phyloP scores from a whole-genome alignment of 2,888 invertebrate genomes.

The Bruchidius siliquastri region DNA sequence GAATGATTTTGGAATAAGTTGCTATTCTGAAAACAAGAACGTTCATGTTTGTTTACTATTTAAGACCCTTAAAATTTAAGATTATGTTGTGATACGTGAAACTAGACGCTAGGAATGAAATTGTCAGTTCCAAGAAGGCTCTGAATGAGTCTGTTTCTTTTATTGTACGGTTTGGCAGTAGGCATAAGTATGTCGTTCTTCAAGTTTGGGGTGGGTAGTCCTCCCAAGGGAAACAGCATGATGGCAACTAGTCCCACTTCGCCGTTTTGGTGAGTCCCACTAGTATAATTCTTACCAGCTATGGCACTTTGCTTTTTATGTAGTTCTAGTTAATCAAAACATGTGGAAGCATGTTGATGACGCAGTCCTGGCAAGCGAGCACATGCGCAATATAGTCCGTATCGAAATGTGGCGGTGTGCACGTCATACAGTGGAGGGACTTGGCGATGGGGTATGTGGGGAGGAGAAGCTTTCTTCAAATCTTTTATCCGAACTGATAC shows the following conservation, averaged over 20 bases:
- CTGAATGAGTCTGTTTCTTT: background rate
- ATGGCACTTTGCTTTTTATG: background rate
- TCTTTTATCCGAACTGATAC: too few relatives aligned
- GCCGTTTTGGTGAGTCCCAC: constrained; percentile 43
- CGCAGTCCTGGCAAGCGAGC: background rate
- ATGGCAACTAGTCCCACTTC: constrained; percentile 30
- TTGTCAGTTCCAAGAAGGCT: background rate
- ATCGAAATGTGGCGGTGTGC: too few relatives aligned
- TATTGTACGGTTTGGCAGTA: background rate
- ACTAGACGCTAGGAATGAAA: background rate
- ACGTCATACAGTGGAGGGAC: too few relatives aligned
- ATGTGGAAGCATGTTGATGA: background rate
- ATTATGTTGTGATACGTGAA: background rate
- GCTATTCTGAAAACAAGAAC: too few relatives aligned
- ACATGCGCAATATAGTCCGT: background rate
- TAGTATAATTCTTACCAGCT: background rate
- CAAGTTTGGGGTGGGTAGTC: constrained; percentile 27
- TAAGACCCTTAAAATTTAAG: too few relatives aligned
- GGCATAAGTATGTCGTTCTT: constrained; percentile 32
- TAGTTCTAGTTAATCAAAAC: background rate
- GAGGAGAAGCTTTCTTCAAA: too few relatives aligned
- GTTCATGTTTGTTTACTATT: background rate
- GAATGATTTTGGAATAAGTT: background rate
- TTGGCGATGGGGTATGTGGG: too few relatives aligned
- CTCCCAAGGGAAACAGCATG: background rate